phyloP scores from a whole-genome alignment of 2,888 invertebrate species.

The Oscheius myriophilus region DNA sequence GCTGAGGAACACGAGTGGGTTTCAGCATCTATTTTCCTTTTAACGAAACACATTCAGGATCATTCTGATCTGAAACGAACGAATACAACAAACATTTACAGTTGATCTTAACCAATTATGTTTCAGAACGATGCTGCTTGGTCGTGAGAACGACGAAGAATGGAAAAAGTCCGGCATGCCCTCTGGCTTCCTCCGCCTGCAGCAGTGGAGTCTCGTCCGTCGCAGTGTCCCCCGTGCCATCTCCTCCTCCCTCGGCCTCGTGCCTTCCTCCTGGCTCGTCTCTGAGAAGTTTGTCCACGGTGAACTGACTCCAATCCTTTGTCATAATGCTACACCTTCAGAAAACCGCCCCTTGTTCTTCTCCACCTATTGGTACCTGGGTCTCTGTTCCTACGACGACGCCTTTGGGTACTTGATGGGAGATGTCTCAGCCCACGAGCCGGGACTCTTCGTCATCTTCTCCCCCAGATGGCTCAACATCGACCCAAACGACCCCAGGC shows the following conservation, averaged over 20 bases:
- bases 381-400: constrained; percentile 38
- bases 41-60: too few relatives aligned
- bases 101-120: neutral
- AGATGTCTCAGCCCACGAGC: constrained; percentile 35
- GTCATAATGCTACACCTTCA: constrained; percentile 14
- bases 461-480: constrained; percentile 50
- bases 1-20: constrained; percentile 56
- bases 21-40: too few relatives aligned
- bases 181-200: constrained; percentile 3
- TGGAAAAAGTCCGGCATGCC: constrained; percentile 36
- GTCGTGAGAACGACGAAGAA: constrained; percentile 19
- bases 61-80: too few relatives aligned
- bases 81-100: too few relatives aligned
- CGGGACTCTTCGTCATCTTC: constrained; percentile 49
- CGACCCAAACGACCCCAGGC: constrained; percentile 43
- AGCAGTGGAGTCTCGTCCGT: constrained; percentile 44
- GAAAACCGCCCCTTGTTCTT: constrained; percentile 43
- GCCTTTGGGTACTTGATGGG: constrained; percentile 39
- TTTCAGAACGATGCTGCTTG: neutral
- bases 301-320: constrained; percentile 4
- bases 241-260: constrained; percentile 41
- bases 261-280: constrained; percentile 47
- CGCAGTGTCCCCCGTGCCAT: constrained; percentile 32
- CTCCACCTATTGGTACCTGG: constrained; percentile 50
- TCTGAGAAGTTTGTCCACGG: constrained; percentile 46